Evolutionary conservation across 2,888 invertebrate species (phyloP).

Genomic region (Ryuthela nishihirai): DNA sequence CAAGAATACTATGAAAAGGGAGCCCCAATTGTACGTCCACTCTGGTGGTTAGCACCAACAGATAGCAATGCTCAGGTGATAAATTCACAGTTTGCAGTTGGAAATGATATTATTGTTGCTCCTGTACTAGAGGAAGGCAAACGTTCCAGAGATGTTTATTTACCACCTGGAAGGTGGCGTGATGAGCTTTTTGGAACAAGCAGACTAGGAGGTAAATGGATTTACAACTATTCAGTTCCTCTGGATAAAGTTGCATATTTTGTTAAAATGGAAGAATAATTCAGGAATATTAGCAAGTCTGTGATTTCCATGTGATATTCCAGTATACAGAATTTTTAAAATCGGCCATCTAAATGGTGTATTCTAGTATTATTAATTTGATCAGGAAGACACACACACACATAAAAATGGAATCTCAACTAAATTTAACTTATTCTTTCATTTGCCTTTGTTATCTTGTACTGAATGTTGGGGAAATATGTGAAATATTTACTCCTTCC

Average conservation of each 20-base stretch:
- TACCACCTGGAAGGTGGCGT: conserved; percentile 88
- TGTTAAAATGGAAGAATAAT: conserved; percentile 37
- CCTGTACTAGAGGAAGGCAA: conserved; percentile 71
- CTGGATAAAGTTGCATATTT: conserved; percentile 44
- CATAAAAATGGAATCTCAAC: no score
- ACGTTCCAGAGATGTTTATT: conserved; percentile 70
- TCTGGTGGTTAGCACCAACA: conserved; percentile 72
- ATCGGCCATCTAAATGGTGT: no score
- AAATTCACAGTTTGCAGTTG: conserved; percentile 81
- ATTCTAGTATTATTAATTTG: no score
- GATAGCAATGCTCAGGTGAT: conserved; percentile 73
- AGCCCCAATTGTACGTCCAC: conserved; percentile 75
- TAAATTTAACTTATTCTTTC: no score
- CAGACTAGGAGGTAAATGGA: conserved; percentile 84
- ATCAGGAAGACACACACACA: no score
- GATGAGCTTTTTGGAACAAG: conserved; percentile 83
- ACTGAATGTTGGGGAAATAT: no score
- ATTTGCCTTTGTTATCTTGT: no score
- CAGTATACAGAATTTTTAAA: no score
- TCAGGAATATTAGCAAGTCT: no score
- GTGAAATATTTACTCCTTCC: no score
- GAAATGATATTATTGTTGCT: conserved; percentile 84
- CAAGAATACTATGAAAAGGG: conserved; percentile 76
- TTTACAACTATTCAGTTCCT: conserved; percentile 65
- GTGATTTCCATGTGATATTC: no score